Conservation (phyloP, 2,113 vertebrate genomes). For the Cynocephalus volans region DNA sequence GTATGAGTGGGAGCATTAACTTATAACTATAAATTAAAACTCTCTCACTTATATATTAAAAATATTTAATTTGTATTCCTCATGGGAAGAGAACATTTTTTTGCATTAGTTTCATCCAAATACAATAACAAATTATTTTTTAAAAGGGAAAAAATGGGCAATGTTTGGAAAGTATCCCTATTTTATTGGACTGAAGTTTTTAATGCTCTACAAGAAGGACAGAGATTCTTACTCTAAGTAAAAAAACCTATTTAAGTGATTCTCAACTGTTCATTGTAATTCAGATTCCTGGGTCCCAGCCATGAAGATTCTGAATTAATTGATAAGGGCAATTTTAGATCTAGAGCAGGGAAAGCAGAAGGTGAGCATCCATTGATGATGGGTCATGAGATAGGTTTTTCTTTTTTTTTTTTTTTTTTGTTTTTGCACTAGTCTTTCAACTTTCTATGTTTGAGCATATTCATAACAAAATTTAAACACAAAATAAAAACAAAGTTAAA, state of each 20-base stretch:
- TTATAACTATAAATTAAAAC: conserved; percentile 10
- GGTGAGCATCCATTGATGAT: not conserved
- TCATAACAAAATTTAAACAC: not conserved
- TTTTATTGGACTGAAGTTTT: not conserved
- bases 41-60: not conserved
- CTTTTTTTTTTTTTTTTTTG: not conserved
- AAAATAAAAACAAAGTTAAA: not conserved
- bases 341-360: not conserved
- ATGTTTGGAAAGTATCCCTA: not conserved
- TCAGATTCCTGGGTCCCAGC: not conserved
- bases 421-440: not conserved
- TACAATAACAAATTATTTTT: not conserved
- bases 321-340: not conserved
- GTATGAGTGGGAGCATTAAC: not conserved
- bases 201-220: not conserved
- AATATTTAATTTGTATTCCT: not conserved
- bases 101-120: not conserved
- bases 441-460: not conserved
- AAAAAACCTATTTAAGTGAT: not conserved
- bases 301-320: not conserved
- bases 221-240: not conserved
- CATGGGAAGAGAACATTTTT: not conserved
- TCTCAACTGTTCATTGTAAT: not conserved
- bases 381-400: not conserved
- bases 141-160: not conserved